A percentile compares a stretch with the other conserved stretches of the same genome.
Conservation (phyloP, 53 echinoderm and acorn worm species). For the Stichopus horrens region DNA sequence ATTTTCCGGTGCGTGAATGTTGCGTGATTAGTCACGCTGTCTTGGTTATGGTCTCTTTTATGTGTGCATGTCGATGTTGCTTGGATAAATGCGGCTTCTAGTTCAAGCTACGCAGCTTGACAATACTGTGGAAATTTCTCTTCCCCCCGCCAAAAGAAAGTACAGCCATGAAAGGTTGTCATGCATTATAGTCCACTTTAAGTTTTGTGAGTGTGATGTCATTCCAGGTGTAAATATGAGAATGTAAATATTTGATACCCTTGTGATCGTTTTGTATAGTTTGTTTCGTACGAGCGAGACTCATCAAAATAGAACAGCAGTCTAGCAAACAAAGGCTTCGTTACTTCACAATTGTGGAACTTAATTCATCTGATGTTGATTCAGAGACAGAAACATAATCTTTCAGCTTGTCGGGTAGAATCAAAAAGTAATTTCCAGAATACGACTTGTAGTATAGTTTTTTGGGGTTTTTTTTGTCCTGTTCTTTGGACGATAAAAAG, state of each 20-base stretch:
- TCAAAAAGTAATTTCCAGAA: background rate
- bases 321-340: background rate
- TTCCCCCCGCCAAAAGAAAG: background rate
- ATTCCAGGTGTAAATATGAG: conserved; percentile 4
- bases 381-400: background rate
- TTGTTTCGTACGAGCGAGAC: background rate
- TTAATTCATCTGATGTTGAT: background rate
- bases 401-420: background rate
- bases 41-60: background rate
- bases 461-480: background rate
- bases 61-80: background rate
- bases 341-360: background rate
- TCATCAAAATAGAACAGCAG: background rate
- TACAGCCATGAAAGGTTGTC: background rate
- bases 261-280: background rate
- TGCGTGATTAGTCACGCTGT: conserved; percentile 35
- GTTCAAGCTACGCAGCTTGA: background rate
- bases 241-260: conserved; percentile 34
- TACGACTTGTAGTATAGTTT: background rate
- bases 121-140: background rate
- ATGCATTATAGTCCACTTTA: background rate
- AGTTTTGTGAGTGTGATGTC: conserved; percentile 16
- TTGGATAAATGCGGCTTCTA: background rate
- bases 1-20: conserved; percentile 46
- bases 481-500: background rate